These are phyloP conservation scores for Esox niger DNA, from an alignment of 2,113 vertebrate species.

Conservation along the genomic window DNA sequence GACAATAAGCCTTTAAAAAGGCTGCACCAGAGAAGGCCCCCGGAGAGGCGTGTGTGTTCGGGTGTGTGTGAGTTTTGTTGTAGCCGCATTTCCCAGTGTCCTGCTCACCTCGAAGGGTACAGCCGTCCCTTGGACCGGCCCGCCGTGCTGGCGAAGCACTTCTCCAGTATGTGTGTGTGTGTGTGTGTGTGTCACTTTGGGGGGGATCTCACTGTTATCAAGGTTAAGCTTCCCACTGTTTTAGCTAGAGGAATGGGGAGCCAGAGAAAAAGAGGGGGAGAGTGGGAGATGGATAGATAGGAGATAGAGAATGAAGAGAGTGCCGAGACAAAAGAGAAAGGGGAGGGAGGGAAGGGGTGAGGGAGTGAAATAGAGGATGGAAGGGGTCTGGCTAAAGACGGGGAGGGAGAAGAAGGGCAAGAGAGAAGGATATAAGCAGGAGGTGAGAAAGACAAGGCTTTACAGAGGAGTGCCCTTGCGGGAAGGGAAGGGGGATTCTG, in stretches of 20 bases:
- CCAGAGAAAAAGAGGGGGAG: conserved; percentile 42
- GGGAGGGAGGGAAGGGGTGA: conserved; percentile 44
- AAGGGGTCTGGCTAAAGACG: conserved; percentile 2
- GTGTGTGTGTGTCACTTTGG: conserved; percentile 59
- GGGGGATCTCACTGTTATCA: conserved; percentile 71
- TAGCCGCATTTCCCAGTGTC: conserved; percentile 70
- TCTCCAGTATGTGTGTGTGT: conserved; percentile 55
- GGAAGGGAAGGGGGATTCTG: conserved; percentile 65
- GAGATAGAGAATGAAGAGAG: conserved; percentile 66
- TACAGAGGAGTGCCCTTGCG: conserved; percentile 65
- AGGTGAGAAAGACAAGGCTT: conserved; percentile 54
- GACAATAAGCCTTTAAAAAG: conserved; percentile 66
- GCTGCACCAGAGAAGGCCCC: conserved; percentile 58
- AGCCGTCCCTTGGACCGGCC: conserved; percentile 71
- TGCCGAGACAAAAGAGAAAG: conserved; percentile 56
- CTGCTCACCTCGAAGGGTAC: conserved; percentile 74
- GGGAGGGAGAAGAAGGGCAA: conserved; percentile 25
- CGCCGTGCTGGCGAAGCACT: conserved; percentile 75
- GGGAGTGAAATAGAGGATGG: neutral
- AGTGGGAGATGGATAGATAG: conserved; percentile 67
- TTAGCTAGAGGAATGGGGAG: conserved; percentile 64
- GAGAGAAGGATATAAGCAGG: conserved; percentile 32
- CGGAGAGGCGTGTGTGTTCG: conserved; percentile 49
- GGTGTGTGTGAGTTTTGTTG: conserved; percentile 59
- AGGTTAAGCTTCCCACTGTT: conserved; percentile 76